Evolutionary conservation across 2,797 vertebrate species (phyloP).

Genomic region (Alosa sapidissima): DNA sequence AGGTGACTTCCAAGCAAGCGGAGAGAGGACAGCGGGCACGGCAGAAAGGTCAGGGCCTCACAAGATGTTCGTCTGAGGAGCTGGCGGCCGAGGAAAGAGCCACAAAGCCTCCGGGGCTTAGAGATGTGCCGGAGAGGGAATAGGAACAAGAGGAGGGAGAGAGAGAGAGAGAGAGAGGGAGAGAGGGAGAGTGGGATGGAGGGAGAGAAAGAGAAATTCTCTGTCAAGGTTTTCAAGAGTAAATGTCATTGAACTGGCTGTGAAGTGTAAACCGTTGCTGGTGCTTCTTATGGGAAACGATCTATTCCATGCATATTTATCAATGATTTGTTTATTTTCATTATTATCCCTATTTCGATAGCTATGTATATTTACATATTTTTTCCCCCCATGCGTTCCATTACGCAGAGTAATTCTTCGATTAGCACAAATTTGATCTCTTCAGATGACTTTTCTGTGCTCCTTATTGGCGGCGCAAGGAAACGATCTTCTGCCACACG

Average conservation of each 20-base stretch:
- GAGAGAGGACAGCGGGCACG: slow-evolving; percentile 60
- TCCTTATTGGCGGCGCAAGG: slow-evolving; percentile 40
- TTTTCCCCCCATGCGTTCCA: slow-evolving; percentile 42
- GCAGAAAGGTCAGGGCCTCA: slow-evolving; percentile 52
- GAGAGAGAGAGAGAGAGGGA: neutral
- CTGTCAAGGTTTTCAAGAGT: slow-evolving; percentile 6
- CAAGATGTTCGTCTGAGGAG: slow-evolving; percentile 57
- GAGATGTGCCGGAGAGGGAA: slow-evolving; percentile 15
- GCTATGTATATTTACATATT: slow-evolving; percentile 35
- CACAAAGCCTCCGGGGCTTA: neutral
- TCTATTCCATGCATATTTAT: slow-evolving; percentile 14
- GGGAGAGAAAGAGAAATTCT: neutral
- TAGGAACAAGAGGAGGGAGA: neutral
- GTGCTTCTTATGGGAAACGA: neutral
- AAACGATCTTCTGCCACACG: slow-evolving; percentile 42
- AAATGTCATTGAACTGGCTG: slow-evolving; percentile 20
- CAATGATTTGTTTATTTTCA: neutral
- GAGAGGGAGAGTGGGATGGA: neutral
- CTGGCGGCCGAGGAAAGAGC: slow-evolving; percentile 47
- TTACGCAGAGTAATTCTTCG: slow-evolving; percentile 47
- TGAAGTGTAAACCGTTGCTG: slow-evolving; percentile 10
- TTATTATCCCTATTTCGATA: neutral
- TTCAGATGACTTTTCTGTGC: slow-evolving; percentile 36
- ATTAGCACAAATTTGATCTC: slow-evolving; percentile 45
- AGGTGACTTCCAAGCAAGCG: slow-evolving; percentile 59